phyloP scores from a whole-genome alignment of 2,113 vertebrate species.

The Collichthys lucidus region DNA sequence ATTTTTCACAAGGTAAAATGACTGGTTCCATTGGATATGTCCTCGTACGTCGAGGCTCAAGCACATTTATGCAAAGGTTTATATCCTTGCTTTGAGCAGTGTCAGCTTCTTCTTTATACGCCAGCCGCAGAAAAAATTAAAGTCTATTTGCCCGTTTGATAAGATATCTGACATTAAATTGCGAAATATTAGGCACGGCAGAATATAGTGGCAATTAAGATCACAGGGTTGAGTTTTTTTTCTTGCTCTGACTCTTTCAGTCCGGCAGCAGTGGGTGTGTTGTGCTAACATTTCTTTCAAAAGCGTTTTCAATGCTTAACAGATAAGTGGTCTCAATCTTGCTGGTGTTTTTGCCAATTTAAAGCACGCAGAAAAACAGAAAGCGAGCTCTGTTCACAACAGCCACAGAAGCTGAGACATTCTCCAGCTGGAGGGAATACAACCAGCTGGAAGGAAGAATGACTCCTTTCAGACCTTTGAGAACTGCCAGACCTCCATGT shows the following conservation, averaged over 20 bases:
- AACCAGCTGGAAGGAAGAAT: constrained; percentile 31
- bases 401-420: constrained; percentile 5
- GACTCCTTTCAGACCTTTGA: constrained; percentile 30
- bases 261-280: constrained; percentile 19
- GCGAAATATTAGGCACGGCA: constrained; percentile 6
- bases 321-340: constrained; percentile 48
- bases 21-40: neutral
- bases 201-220: constrained; percentile 21
- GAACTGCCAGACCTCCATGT: constrained; percentile 27
- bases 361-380: constrained; percentile 24
- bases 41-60: constrained; percentile 9
- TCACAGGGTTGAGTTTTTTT: constrained; percentile 18
- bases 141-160: constrained; percentile 24
- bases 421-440: constrained; percentile 34
- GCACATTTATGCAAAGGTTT: constrained; percentile 14
- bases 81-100: constrained; percentile 16
- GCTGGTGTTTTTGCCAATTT: constrained; percentile 36
- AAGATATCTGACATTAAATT: constrained; percentile 24
- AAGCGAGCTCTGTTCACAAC: neutral
- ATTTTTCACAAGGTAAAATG: neutral
- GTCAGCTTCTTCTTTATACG: constrained; percentile 26
- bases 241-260: constrained; percentile 29
- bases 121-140: constrained; percentile 7
- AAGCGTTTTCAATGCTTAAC: constrained; percentile 32
- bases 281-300: constrained; percentile 11